Base-by-base conservation (phyloP, 2,888 invertebrate genomes). In the Pyrrhia umbra region DNA sequence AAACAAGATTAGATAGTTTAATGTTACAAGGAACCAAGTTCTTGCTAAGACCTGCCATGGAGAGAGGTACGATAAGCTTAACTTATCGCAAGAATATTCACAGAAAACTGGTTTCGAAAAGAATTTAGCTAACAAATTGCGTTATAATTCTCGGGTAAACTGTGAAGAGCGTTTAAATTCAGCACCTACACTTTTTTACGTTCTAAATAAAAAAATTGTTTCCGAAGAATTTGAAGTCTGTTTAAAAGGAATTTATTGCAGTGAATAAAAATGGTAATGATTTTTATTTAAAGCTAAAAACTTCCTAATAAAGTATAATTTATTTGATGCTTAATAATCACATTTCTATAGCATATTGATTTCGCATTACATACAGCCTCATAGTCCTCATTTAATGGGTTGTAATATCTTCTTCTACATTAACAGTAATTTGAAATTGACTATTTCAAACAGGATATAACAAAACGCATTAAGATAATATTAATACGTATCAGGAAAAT, bases 391-490 rank as follows among this genome's bases (percentile, higher is more conserved):
- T 43, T 34, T 2, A 13, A 30, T 30, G 46, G 18, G 43, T 27
- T 54, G 57, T 56, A 27, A 56, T 45, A 37, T 34, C 25, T 52
- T 51, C 50, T 50, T 58, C 21, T 37, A 20, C 8, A 51, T 62
- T 21, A 43, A 43, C 13, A 65, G 39, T 34, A 27, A n/a, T 49
- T 67, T 21, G 20, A 58, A 62, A 37, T 50, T 49, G 56, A 62
- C 46, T 55, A 39, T 60, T 57, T 52, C 16, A 13, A 69, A 52
- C 49, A 60, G 60, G 56, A 60, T 60, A 67, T 45, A 65, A 79
- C 58, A 61, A 55, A 68, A 47, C 6, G 54, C 45, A 57, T 75
- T 78, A 40, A 62, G 57, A 66, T 68, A 68, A 46, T 34, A n/a
- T 30, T 13, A n/a, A 30, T 50, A 49, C 21, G 16, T 51, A 68